phyloP scores from a whole-genome alignment of 2,113 vertebrate genomes.

The Proterorhinus semilunaris region DNA sequence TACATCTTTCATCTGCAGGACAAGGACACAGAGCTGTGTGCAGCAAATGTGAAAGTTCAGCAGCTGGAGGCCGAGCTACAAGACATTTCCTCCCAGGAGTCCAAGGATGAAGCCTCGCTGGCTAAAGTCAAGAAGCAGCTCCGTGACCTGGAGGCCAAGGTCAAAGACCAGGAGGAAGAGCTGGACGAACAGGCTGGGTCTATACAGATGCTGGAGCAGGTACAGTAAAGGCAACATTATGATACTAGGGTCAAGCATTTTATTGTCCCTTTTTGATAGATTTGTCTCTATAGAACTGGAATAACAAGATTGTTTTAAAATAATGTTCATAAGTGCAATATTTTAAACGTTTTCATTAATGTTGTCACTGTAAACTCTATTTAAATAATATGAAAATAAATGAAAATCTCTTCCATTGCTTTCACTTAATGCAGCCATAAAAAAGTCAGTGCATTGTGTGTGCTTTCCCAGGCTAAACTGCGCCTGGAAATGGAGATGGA shows the following conservation, averaged over 20 bases:
- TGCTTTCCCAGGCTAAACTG: conserved; percentile 85
- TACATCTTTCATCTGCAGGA: conserved; percentile 40
- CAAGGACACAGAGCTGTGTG: conserved; percentile 85
- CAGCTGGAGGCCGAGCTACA: conserved; percentile 91
- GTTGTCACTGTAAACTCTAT: too few relatives aligned
- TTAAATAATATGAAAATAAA: too few relatives aligned
- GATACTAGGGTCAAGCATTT: background rate
- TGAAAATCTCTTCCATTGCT: background rate
- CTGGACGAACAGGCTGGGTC: conserved; percentile 95
- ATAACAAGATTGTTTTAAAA: too few relatives aligned
- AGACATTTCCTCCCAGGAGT: conserved; percentile 94
- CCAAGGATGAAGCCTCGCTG: conserved; percentile 93
- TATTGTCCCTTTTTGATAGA: background rate
- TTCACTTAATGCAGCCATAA: background rate
- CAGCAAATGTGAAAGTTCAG: conserved; percentile 82
- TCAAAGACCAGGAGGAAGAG: conserved; percentile 98
- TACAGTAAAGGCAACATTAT: conserved; percentile 44
- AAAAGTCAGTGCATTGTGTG: background rate
- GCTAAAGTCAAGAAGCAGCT: conserved; percentile 94
- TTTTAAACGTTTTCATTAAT: too few relatives aligned
- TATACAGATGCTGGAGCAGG: conserved; percentile 98
- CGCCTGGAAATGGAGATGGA: conserved; percentile 99
- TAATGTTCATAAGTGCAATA: too few relatives aligned
- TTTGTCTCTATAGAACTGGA: background rate
- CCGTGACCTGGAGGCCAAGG: conserved; percentile 92